Percentiles rank a stretch among this genome's conserved stretches.
Evolutionary conservation across 2,797 vertebrate species (phyloP).

Genomic region (Chaenodraco wilsoni): DNA sequence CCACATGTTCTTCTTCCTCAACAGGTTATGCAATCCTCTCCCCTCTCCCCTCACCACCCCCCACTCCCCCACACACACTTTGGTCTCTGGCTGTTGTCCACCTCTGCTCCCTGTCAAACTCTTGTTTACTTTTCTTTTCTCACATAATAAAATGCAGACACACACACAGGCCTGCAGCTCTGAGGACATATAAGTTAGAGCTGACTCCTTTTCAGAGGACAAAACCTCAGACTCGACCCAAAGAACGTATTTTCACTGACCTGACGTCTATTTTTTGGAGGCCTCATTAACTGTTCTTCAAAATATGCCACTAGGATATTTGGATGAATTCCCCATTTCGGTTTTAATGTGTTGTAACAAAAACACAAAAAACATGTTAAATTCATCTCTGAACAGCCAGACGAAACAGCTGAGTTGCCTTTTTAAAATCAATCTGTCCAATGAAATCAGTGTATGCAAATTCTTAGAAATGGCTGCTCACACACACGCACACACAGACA

Average conservation of each 20-base stretch:
- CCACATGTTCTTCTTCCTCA: slow-evolving; percentile 62
- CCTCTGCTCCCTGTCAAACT: slow-evolving; percentile 17
- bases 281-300: neutral
- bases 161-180: slow-evolving; percentile 13
- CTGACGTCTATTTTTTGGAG: neutral
- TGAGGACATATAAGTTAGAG: slow-evolving; percentile 34
- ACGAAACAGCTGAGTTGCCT: slow-evolving; percentile 6
- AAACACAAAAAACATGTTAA: slow-evolving; percentile 1
- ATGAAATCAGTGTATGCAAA: slow-evolving; percentile 12
- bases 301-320: slow-evolving; percentile 1
- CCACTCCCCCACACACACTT: neutral
- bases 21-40: slow-evolving; percentile 57
- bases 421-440: slow-evolving; percentile 15
- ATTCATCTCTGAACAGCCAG: neutral
- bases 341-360: slow-evolving; percentile 15
- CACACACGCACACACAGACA: neutral
- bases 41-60: neutral
- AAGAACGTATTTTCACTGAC: neutral
- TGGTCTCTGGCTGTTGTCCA: slow-evolving; percentile 36
- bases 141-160: slow-evolving; percentile 46
- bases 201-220: slow-evolving; percentile 55
- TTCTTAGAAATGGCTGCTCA: neutral
- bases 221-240: slow-evolving; percentile 22
- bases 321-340: neutral
- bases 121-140: slow-evolving; percentile 51